Evolutionary conservation across 2,797 vertebrate genomes (phyloP).

Genomic region (Sebastes iracundus): DNA sequence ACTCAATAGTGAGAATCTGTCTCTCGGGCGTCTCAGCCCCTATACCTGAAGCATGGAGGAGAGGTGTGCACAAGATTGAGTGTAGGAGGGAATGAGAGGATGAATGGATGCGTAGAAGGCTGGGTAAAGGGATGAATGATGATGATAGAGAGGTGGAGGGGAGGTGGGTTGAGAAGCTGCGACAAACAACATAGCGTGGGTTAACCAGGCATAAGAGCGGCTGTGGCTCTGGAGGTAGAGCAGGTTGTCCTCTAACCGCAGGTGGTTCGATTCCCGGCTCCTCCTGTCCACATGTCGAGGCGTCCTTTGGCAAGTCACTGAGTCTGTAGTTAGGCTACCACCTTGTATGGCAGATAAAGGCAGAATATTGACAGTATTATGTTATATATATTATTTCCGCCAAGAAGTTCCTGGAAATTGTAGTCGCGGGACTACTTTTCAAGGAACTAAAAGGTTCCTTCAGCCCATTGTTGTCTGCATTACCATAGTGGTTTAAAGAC

Average conservation of each 20-base stretch:
- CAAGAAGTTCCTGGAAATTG: too few species aligned
- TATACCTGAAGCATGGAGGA: slow-evolving; percentile 1
- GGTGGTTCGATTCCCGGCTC: neutral
- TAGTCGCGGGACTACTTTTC: too few species aligned
- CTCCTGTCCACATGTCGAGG: neutral
- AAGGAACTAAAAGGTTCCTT: too few species aligned
- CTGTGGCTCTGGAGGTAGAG: neutral
- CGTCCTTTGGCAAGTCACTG: neutral
- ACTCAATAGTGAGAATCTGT: neutral
- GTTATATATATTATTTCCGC: too few species aligned
- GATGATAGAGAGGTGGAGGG: neutral
- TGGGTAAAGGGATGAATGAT: slow-evolving; percentile 7
- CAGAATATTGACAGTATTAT: too few species aligned
- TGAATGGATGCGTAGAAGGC: neutral
- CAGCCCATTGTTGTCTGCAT: too few species aligned
- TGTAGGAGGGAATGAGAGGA: neutral
- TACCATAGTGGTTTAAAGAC: too few species aligned
- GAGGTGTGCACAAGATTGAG: neutral
- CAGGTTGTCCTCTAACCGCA: neutral
- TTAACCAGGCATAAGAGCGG: neutral
- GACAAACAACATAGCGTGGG: neutral
- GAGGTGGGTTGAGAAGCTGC: neutral
- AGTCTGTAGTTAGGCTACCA: too few species aligned
- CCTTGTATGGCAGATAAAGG: neutral
- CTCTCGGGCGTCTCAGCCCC: neutral